A percentile compares a stretch with the other conserved stretches of the same genome.
Evolutionary conservation across 2,888 invertebrate species (phyloP).

Genomic region (Iphiclides podalirius): DNA sequence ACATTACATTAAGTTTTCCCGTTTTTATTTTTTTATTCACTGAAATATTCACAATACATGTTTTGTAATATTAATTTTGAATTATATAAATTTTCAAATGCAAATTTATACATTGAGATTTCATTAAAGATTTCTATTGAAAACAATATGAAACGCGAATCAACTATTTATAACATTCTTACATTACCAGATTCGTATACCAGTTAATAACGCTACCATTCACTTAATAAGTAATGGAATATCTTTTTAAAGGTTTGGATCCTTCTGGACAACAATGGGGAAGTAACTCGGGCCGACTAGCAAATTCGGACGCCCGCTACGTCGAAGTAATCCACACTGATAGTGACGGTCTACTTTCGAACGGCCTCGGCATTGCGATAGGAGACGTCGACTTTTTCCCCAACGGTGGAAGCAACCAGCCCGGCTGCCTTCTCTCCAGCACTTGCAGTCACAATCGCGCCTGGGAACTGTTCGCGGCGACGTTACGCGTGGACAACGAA

Average conservation of each 20-base stretch:
- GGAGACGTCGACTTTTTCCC: conserved; percentile 94
- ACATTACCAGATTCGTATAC: too few relatives aligned
- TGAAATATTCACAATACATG: too few relatives aligned
- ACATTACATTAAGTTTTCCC: too few relatives aligned
- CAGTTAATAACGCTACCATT: too few relatives aligned
- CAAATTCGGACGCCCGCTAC: conserved; percentile 44
- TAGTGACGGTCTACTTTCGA: conserved; percentile 36
- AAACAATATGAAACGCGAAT: too few relatives aligned
- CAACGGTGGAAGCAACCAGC: conserved; percentile 88
- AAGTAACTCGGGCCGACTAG: conserved; percentile 36
- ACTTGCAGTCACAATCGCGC: conserved; percentile 51
- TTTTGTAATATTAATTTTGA: too few relatives aligned
- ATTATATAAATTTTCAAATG: too few relatives aligned
- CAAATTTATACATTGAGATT: too few relatives aligned
- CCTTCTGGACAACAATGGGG: conserved; percentile 46
- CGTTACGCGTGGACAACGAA: conserved; percentile 32
- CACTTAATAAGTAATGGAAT: too few relatives aligned
- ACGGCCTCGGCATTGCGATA: conserved; percentile 85
- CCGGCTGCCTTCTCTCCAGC: conserved; percentile 48
- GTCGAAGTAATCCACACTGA: conserved; percentile 65
- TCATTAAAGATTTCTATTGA: too few relatives aligned
- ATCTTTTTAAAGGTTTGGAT: conserved; percentile 43
- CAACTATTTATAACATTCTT: too few relatives aligned
- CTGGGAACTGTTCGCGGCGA: conserved; percentile 47
- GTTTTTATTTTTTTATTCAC: background rate